Base-by-base conservation (phyloP, 2,113 vertebrate genomes). In the Camelus dromedarius region DNA sequence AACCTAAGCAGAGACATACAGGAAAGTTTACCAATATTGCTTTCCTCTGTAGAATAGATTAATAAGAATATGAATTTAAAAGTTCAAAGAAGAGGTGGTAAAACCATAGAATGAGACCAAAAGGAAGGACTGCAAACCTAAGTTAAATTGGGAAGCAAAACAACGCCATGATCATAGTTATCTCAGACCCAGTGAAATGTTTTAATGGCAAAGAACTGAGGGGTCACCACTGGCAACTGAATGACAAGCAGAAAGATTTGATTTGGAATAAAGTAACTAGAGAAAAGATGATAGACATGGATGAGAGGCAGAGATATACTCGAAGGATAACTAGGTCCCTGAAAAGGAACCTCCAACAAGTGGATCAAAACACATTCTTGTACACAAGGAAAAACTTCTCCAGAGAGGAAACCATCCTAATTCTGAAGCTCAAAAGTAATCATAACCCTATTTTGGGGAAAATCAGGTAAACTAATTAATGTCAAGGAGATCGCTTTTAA, bases 81-180 rank as follows among this genome's bases (percentile, higher is more conserved):
- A n/a, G 54, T 24, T 24, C 54, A 89, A 26, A 58, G 28, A 64
- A 35, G 35, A 70, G 9, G 13, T 10, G 75, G n/a, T 35, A 35
- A 75, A 89, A 28, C 0, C 58, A 56, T 10, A 64, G 24, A 58
- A 15, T 20, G 56, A 83, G 52, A 73, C 13, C 56, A 26, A 56
- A 46, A 69, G 20, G 76, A 70, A 70, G 18, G 1, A 38, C 7
- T 22, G 35, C 15, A 52, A 4, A 19, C 3, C 35, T 30, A 19
- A 28, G 32, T 52, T 35, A 86, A 46, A n/a, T 0, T n/a, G 24
- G 50, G 48, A 86, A 46, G 16, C 12, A 62, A 73, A 64, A 28
- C 30, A 42, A 0, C 12, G 28, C 3, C 1, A 26, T 30, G 24
- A n/a, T 10, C 8, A 15, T 2, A 6, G 38, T 52, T 18, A 32